Evolutionary conservation across 2,797 vertebrate species (phyloP), one percentile per base, ranked within the genome.

Genomic region (Tenualosa ilisha): DNA sequence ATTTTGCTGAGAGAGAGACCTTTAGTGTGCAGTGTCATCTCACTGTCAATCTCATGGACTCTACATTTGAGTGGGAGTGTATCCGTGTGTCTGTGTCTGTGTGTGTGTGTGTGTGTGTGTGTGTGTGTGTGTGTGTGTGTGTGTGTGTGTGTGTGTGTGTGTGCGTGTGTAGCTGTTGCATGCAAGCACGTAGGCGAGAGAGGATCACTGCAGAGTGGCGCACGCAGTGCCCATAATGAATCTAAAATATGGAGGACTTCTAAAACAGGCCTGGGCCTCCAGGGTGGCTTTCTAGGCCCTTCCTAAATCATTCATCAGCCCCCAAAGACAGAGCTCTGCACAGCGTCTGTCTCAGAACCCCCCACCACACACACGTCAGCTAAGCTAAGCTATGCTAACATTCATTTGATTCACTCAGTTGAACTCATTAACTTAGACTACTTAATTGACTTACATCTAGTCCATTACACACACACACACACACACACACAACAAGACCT

Each of bases 211-310:
- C 68, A 40, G 63, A 65, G n/a, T 26, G 12, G 12, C 17, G 31
- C 12, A 75, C 15, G 53, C 65, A 17, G 68, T 40, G 68, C 68
- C 20, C 17, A 40, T 75, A 94, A 94, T 92, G 91, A 92, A 91
- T 92, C 94, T 93, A 88, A 94, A 94, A 94, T 92, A 93, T 92
- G 92, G 93, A 90, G 63, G 87, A 68, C 68, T 91, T 87, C 89
- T 92, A 93, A 93, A 94, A 90, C 89, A 88, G 87, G 86, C 59
- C 86, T 84, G 79, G 90, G 89, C 88, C 90, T 89, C 89, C 61
- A 87, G 86, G 89, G 86, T 92, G 89, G 93, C 89, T 92, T 91
- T 91, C 88, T 82, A 91, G 37, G 89, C 89, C 85, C n/a, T 31
- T 31, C 86, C 82, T 94, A 90, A 94, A 94, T 93, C 88, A 92